A percentile compares a stretch with the other conserved stretches of the same genome.
Conservation (phyloP, 2,113 vertebrate species). For the Rhinoptilus africanus region DNA sequence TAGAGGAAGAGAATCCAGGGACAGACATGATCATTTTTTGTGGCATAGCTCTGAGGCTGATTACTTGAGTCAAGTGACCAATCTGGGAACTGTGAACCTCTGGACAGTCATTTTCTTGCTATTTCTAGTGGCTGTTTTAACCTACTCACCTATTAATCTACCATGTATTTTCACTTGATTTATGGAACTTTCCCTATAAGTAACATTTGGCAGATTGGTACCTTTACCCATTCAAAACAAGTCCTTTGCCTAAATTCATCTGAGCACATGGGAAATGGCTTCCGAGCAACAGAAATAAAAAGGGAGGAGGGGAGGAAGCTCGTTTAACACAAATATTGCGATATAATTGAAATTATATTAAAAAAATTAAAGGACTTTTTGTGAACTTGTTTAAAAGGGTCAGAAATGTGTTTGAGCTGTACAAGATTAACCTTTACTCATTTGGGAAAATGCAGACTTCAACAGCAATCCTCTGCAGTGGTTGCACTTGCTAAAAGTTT, state of each 20-base stretch:
- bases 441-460: slow-evolving; percentile 79
- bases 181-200: slow-evolving; percentile 24
- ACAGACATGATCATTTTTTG: slow-evolving; percentile 39
- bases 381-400: slow-evolving; percentile 78
- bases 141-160: slow-evolving; percentile 58
- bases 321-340: slow-evolving; percentile 73
- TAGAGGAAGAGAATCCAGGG: slow-evolving; percentile 37
- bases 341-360: slow-evolving; percentile 77
- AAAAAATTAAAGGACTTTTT: slow-evolving; percentile 75
- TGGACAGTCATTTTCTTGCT: slow-evolving; percentile 28
- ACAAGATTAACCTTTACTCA: slow-evolving; percentile 80
- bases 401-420: slow-evolving; percentile 75
- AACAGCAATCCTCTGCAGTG: slow-evolving; percentile 74
- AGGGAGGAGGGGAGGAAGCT: neutral
- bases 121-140: slow-evolving; percentile 53
- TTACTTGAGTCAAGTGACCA: slow-evolving; percentile 29
- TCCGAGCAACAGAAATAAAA: slow-evolving; percentile 9
- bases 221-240: slow-evolving; percentile 38
- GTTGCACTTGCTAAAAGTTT: slow-evolving; percentile 87
- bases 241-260: slow-evolving; percentile 21
- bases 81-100: slow-evolving; percentile 45
- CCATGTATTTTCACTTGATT: slow-evolving; percentile 26
- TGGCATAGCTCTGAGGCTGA: slow-evolving; percentile 34
- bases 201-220: slow-evolving; percentile 1
- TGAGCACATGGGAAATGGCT: neutral